phyloP scores from a whole-genome alignment of 2,113 vertebrate species.

The Nyctereutes procyonoides region DNA sequence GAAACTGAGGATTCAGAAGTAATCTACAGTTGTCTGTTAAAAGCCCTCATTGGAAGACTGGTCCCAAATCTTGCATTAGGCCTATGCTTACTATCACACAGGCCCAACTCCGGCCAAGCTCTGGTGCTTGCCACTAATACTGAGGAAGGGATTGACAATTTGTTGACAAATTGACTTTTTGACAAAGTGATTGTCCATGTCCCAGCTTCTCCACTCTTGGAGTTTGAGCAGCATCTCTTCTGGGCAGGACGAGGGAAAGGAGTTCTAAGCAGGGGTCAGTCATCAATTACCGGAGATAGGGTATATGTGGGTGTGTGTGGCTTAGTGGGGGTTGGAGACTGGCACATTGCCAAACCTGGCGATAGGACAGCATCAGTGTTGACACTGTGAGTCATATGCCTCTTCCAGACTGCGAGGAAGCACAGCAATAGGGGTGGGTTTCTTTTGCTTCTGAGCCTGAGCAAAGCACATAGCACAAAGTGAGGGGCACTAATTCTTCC shows the following conservation, averaged over 20 bases:
- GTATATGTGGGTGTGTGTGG: background rate
- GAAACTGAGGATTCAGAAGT: background rate
- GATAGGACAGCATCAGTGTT: background rate
- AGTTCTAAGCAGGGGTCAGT: background rate
- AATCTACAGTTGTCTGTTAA: background rate
- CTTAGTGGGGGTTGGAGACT: background rate
- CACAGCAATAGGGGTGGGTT: background rate
- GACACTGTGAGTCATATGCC: background rate
- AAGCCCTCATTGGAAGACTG: background rate
- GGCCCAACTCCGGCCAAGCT: background rate
- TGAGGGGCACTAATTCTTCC: background rate
- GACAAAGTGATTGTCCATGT: background rate
- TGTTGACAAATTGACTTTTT: background rate
- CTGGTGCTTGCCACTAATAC: too few species aligned
- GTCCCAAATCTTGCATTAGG: background rate
- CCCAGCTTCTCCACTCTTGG: background rate
- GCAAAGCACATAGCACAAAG: background rate
- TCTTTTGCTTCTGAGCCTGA: background rate
- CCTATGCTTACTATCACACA: fast-evolving
- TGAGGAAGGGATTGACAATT: background rate
- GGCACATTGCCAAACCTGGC: background rate
- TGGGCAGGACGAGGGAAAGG: background rate
- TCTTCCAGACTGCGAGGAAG: background rate
- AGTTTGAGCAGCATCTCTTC: background rate
- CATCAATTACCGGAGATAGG: background rate